phyloP scores from a whole-genome alignment of 2,888 invertebrate species.

The Brachyptera risi region DNA sequence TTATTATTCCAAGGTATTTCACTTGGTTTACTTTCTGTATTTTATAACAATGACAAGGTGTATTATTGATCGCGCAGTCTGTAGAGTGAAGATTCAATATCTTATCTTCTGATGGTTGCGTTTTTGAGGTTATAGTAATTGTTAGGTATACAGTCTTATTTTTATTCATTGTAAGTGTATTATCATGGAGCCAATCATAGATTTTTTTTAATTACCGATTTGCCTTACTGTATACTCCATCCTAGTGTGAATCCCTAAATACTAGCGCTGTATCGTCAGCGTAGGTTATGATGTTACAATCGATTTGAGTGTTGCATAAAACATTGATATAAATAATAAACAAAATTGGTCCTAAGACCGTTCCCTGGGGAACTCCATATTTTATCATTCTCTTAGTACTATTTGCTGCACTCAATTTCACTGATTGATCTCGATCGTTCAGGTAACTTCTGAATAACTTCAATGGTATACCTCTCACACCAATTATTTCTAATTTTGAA shows the following conservation, averaged over 20 bases:
- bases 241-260: not conserved
- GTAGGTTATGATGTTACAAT: constrained; percentile 23
- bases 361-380: constrained; percentile 28
- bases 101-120: not conserved
- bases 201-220: not conserved
- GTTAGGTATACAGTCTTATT: not conserved
- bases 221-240: not conserved
- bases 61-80: not conserved
- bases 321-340: constrained; percentile 31
- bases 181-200: not conserved
- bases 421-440: constrained; percentile 26
- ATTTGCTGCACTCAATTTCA: constrained; percentile 15
- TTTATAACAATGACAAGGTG: not conserved
- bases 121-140: not conserved
- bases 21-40: not conserved
- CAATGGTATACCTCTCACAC: constrained; percentile 25
- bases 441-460: constrained; percentile 28
- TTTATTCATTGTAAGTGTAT: not conserved
- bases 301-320: constrained; percentile 24
- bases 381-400: constrained; percentile 16
- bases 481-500: constrained; percentile 15
- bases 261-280: constrained; percentile 22
- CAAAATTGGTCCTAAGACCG: constrained; percentile 29
- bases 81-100: not conserved
- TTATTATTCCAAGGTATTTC: not conserved